Evolutionary conservation across 2,797 vertebrate genomes (phyloP).

Genomic region (Xiphorhynchus erythropygius): DNA sequence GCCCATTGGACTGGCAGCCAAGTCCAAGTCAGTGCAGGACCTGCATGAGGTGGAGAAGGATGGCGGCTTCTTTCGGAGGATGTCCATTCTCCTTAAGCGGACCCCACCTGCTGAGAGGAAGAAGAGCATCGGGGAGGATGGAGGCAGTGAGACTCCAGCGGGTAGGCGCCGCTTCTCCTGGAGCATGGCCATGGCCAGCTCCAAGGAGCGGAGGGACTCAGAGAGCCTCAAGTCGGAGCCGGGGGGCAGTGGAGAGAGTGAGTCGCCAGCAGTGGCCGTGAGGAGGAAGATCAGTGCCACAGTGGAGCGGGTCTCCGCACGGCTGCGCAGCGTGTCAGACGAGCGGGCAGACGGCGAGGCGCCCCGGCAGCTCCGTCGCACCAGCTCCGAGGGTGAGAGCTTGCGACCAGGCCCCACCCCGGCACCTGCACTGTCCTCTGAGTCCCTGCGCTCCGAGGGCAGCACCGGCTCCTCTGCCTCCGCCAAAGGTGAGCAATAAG

Average conservation of each 20-base stretch:
- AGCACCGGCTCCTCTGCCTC: constrained; percentile 83
- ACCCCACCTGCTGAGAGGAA: constrained; percentile 85
- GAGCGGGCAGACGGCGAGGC: constrained; percentile 80
- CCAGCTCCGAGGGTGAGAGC: constrained; percentile 89
- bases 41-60: constrained; percentile 89
- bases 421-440: constrained; percentile 82
- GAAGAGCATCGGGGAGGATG: constrained; percentile 77
- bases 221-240: constrained; percentile 79
- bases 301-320: constrained; percentile 88
- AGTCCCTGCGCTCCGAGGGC: constrained; percentile 90
- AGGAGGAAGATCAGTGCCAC: constrained; percentile 92
- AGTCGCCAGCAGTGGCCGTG: constrained; percentile 89
- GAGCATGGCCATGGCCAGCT: constrained; percentile 81
- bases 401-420: constrained; percentile 79
- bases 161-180: constrained; percentile 85
- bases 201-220: constrained; percentile 83
- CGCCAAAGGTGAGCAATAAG: background rate
- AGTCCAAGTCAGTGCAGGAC: constrained; percentile 94
- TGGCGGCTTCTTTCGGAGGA: constrained; percentile 87
- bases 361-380: constrained; percentile 74
- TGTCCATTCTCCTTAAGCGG: constrained; percentile 82
- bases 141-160: constrained; percentile 65
- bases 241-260: constrained; percentile 71
- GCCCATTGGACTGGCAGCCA: constrained; percentile 79
- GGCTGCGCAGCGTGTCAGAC: constrained; percentile 88